Evolutionary conservation across 1,140 invertebrate species (phyloP).

Genomic region (Apis florea): DNA sequence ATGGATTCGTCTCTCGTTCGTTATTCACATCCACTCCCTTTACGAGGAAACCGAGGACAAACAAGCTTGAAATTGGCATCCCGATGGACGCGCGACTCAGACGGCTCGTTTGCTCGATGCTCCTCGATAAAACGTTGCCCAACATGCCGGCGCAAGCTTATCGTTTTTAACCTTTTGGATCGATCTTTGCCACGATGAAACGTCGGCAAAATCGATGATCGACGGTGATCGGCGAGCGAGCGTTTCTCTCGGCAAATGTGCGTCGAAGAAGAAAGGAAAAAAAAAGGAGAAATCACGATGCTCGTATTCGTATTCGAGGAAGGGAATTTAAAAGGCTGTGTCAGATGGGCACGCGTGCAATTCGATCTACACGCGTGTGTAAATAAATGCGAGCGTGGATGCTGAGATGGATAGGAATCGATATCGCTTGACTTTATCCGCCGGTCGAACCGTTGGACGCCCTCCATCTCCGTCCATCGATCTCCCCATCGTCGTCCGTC

Average conservation of each 20-base stretch:
- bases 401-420: constrained; percentile 48
- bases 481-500: too few relatives aligned
- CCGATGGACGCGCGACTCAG: constrained; percentile 1
- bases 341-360: not conserved
- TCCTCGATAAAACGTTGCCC: constrained; percentile 24
- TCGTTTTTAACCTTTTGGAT: constrained; percentile 41
- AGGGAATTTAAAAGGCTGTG: not conserved
- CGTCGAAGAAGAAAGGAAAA: too few relatives aligned
- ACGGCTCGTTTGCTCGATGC: constrained; percentile 33
- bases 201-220: too few relatives aligned
- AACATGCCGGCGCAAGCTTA: too few relatives aligned
- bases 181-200: too few relatives aligned
- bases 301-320: too few relatives aligned
- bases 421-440: constrained; percentile 36
- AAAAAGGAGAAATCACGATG: too few relatives aligned
- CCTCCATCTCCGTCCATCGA: constrained; percentile 2
- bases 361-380: constrained; percentile 13
- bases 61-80: constrained; percentile 7
- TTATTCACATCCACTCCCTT: constrained; percentile 22
- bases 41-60: constrained; percentile 36
- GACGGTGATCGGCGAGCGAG: too few relatives aligned
- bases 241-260: too few relatives aligned
- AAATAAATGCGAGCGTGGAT: constrained; percentile 11
- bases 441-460: constrained; percentile 7
- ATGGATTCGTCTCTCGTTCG: constrained; percentile 3